phyloP scores from a whole-genome alignment of 2,888 invertebrate species.

The Metalampra italica region DNA sequence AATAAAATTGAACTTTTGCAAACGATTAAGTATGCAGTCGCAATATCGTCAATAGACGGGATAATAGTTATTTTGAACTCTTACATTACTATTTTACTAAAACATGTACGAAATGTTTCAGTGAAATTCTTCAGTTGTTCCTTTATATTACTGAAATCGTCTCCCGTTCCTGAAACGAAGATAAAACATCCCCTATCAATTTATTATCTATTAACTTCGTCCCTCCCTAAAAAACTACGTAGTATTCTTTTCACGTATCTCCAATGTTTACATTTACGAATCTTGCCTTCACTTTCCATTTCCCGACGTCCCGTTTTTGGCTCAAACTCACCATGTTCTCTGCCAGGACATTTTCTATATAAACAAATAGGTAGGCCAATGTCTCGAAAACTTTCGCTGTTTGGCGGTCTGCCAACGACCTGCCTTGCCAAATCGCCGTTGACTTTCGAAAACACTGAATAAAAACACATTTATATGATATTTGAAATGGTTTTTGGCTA shows the following conservation, averaged over 20 bases:
- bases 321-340: slow-evolving; percentile 4
- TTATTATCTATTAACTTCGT: slow-evolving; percentile 8
- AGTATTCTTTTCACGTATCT: slow-evolving; percentile 37
- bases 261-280: slow-evolving; percentile 52
- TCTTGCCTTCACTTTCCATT: slow-evolving; percentile 51
- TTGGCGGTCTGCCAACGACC: slow-evolving; percentile 58
- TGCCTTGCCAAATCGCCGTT: slow-evolving; percentile 53
- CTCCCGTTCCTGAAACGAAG: not conserved
- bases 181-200: slow-evolving; percentile 22
- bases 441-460: slow-evolving; percentile 58
- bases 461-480: slow-evolving; percentile 58
- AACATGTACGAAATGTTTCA: not conserved
- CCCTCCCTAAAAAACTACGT: slow-evolving; percentile 21
- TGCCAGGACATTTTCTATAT: slow-evolving; percentile 21
- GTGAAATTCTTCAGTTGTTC: not conserved
- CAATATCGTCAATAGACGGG: too few relatives aligned
- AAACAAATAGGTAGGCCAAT: slow-evolving; percentile 69
- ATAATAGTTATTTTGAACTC: too few relatives aligned
- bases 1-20: too few relatives aligned
- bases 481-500: slow-evolving; percentile 33
- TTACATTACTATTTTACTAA: too few relatives aligned
- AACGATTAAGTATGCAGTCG: too few relatives aligned
- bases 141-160: not conserved
- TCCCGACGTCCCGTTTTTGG: slow-evolving; percentile 22
- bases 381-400: slow-evolving; percentile 68